Evolutionary conservation across 2,113 vertebrate species (phyloP).

Genomic region (Beaufortia kweichowensis): DNA sequence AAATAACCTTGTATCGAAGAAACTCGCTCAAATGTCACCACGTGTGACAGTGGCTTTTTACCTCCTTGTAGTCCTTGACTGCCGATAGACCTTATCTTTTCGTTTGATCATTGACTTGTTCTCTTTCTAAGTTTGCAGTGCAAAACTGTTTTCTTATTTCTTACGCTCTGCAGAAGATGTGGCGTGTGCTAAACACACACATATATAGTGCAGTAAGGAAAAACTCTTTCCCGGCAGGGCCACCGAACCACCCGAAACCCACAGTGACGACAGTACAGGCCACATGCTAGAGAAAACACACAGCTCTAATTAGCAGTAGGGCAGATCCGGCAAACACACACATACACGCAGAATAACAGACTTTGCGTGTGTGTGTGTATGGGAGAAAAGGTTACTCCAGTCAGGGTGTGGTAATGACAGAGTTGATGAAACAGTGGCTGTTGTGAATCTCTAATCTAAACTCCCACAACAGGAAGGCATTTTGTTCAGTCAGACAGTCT

Average conservation of each 20-base stretch:
- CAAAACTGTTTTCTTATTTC: no score
- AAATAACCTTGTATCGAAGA: constrained; percentile 1
- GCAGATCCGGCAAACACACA: constrained; percentile 23
- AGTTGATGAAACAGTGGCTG: constrained; percentile 26
- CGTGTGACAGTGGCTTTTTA: background rate
- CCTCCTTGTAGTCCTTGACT: background rate
- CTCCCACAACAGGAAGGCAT: constrained; percentile 34
- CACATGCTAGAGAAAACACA: constrained; percentile 40
- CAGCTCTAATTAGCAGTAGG: constrained; percentile 44
- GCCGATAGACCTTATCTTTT: background rate
- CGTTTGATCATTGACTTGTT: background rate
- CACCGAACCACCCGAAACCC: background rate
- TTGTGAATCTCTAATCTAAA: background rate
- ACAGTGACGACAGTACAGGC: constrained; percentile 20
- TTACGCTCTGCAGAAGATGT: no score
- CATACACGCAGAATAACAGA: constrained; percentile 19
- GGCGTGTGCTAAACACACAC: background rate
- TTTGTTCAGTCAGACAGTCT: constrained; percentile 29
- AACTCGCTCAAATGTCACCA: background rate
- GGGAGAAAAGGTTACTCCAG: constrained; percentile 7
- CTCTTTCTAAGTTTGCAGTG: no score
- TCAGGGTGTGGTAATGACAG: constrained; percentile 1
- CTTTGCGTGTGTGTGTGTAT: background rate
- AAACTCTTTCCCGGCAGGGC: constrained; percentile 8
- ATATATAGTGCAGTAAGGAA: background rate